Conservation (phyloP, 2,113 vertebrate species). For the Sigmodon hispidus region DNA sequence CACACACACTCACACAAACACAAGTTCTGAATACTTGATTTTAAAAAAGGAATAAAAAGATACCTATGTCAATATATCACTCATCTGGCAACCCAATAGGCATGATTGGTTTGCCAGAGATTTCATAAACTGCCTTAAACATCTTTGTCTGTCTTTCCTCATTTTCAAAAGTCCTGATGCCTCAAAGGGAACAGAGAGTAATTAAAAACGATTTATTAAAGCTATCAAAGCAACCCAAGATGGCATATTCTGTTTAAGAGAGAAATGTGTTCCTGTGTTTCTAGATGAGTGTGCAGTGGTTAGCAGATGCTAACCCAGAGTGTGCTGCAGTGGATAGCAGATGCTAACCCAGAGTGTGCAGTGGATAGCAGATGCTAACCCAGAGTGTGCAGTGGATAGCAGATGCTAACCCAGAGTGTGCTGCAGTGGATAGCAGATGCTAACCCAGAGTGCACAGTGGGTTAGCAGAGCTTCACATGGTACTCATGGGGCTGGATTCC, state of each 20-base stretch:
- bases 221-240: slow-evolving; percentile 48
- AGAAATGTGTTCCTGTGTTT: slow-evolving; percentile 48
- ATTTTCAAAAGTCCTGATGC: neutral
- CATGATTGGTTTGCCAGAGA: neutral
- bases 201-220: neutral
- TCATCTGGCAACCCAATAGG: neutral
- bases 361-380: neutral
- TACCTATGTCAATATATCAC: neutral
- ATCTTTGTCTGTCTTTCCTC: no score
- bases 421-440: slow-evolving; percentile 69
- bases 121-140: neutral
- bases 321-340: slow-evolving; percentile 64
- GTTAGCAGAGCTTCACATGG: neutral
- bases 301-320: no score
- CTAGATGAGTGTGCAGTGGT: slow-evolving; percentile 17
- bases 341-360: slow-evolving; percentile 29
- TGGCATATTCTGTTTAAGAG: neutral
- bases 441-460: neutral
- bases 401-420: no score
- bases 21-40: neutral
- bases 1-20: neutral
- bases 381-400: no score
- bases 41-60: slow-evolving; percentile 33
- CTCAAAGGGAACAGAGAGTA: neutral
- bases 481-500: neutral